A percentile compares a stretch with the other conserved stretches of the same genome.
phyloP scores from a whole-genome alignment of 2,888 invertebrate genomes.

The Chrysina gloriosa region DNA sequence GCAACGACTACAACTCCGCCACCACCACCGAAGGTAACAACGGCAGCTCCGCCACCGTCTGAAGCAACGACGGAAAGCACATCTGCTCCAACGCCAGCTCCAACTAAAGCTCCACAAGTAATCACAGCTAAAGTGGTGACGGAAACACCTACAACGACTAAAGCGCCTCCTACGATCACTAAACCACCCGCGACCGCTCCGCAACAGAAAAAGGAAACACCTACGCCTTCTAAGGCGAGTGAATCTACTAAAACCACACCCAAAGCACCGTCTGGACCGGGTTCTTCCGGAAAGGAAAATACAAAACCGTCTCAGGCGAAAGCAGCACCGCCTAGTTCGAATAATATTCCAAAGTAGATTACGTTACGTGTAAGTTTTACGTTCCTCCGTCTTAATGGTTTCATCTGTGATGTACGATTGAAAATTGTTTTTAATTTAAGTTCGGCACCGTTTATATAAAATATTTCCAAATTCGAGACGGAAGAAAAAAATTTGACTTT shows the following conservation, averaged over 20 bases:
- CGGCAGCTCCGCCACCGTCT: neutral
- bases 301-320: constrained; percentile 45
- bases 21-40: neutral
- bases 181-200: neutral
- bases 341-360: neutral
- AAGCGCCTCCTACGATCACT: constrained; percentile 38
- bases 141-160: too few species aligned
- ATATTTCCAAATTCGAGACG: too few species aligned
- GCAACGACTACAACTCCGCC: too few species aligned
- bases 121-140: too few species aligned
- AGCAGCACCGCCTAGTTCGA: constrained; percentile 46
- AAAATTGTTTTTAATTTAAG: constrained; percentile 2
- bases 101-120: too few species aligned
- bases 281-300: constrained; percentile 40
- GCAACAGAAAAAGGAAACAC: too few species aligned
- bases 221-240: too few species aligned
- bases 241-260: too few species aligned
- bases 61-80: neutral
- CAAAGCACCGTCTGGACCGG: too few species aligned
- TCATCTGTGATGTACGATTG: constrained; percentile 36
- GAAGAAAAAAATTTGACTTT: too few species aligned
- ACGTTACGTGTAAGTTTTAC: neutral
- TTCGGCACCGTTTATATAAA: too few species aligned
- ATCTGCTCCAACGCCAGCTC: constrained; percentile 35
- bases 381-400: neutral